A percentile compares a stretch with the other conserved stretches of the same genome.
Conservation (phyloP, 2,888 invertebrate species). For the Eilema griseolum region DNA sequence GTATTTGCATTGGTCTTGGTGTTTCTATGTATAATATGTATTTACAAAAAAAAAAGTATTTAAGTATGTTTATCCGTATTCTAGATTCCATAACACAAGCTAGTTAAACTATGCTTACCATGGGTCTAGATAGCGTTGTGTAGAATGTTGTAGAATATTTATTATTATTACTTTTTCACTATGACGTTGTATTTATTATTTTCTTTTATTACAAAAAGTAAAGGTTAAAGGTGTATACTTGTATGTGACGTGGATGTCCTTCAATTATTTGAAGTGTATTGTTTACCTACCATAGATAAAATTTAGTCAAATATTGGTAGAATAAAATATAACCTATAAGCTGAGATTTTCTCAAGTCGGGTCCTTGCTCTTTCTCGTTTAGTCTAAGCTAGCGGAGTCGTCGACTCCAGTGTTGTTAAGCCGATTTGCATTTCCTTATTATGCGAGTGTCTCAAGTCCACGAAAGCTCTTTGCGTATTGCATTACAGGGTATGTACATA, state of each 20-base stretch:
- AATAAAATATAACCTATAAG: background rate
- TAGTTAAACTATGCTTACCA: no score
- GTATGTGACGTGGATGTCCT: background rate
- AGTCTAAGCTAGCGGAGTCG: slow-evolving; percentile 11
- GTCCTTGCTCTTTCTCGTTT: slow-evolving; percentile 4
- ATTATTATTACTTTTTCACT: no score
- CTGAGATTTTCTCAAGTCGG: slow-evolving; percentile 5
- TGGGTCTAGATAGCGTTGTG: no score
- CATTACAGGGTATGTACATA: slow-evolving; percentile 4
- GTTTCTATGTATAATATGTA: no score
- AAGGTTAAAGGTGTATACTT: no score
- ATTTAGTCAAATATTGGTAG: background rate
- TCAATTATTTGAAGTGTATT: background rate
- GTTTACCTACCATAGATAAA: background rate
- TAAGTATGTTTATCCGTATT: no score
- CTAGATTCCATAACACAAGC: no score
- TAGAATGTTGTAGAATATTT: no score
- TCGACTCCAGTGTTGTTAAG: slow-evolving; percentile 7
- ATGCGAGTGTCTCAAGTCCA: slow-evolving; percentile 14
- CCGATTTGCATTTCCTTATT: slow-evolving; percentile 24
- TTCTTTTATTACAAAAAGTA: no score
- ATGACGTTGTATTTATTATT: no score
- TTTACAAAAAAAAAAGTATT: no score
- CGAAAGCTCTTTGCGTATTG: slow-evolving; percentile 9
- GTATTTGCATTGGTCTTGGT: no score